Conservation (phyloP, 23 tunicate genomes). For the Diplosoma virens region DNA sequence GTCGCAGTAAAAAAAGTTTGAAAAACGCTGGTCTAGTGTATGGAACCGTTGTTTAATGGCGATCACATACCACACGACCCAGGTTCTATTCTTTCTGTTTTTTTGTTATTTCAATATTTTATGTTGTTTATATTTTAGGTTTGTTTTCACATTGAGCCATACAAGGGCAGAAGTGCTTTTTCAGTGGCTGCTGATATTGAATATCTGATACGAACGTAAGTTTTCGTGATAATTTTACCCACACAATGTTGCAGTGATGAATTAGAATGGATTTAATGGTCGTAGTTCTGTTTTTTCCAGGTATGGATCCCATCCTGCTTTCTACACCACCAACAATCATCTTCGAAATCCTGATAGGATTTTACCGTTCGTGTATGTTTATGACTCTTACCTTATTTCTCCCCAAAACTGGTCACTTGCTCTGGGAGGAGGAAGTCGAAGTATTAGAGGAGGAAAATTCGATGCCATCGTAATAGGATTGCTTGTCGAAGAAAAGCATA, state of each 20-base stretch:
- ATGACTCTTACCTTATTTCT: conserved; percentile 72
- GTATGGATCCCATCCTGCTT: conserved; percentile 62
- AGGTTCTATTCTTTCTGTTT: too few relatives aligned
- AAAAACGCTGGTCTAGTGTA: too few relatives aligned
- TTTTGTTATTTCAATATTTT: too few relatives aligned
- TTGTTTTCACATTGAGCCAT: conserved; percentile 96
- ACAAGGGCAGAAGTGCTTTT: conserved; percentile 62
- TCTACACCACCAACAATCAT: conserved; percentile 32
- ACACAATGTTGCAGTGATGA: not conserved
- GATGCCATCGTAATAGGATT: conserved; percentile 83
- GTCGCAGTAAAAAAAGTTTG: too few relatives aligned
- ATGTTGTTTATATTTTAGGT: conserved; percentile 21
- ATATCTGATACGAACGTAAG: conserved; percentile 36
- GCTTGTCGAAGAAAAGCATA: conserved; percentile 56
- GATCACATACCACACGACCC: too few relatives aligned
- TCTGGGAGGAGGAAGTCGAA: not conserved
- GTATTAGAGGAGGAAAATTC: conserved; percentile 46
- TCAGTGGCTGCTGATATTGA: conserved; percentile 60
- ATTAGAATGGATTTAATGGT: not conserved
- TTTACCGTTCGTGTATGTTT: conserved; percentile 71
- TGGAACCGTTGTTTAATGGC: too few relatives aligned
- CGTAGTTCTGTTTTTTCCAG: too few relatives aligned
- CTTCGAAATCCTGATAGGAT: not conserved
- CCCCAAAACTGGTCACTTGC: conserved; percentile 53
- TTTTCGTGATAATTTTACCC: not conserved